Percentiles rank a stretch among this genome's conserved stretches.
Conservation (phyloP, 2,888 invertebrate species). For the Siphlonurus alternatus region DNA sequence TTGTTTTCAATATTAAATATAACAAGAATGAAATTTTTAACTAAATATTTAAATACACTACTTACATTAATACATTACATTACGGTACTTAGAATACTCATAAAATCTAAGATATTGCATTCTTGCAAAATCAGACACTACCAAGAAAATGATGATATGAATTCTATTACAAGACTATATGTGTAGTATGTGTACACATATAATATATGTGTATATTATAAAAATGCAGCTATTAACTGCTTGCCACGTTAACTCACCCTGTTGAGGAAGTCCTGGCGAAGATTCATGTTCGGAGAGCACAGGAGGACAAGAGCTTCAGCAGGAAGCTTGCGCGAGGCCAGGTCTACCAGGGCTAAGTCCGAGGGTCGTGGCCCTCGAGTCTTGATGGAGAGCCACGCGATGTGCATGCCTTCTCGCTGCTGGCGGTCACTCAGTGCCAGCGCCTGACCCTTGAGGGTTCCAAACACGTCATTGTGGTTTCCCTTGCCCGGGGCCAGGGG, state of each 20-base stretch:
- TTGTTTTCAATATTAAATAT: too few species aligned
- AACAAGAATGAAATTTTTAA: slow-evolving; percentile 1
- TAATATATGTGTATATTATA: too few species aligned
- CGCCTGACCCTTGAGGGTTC: slow-evolving; percentile 43
- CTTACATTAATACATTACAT: not conserved
- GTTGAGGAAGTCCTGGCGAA: slow-evolving; percentile 75
- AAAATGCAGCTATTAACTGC: too few species aligned
- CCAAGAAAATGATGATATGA: too few species aligned
- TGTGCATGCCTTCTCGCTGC: slow-evolving; percentile 47
- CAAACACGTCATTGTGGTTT: slow-evolving; percentile 36
- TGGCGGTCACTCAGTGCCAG: slow-evolving; percentile 43
- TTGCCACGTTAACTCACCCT: slow-evolving; percentile 49
- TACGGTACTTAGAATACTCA: too few species aligned
- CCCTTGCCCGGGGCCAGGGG: slow-evolving; percentile 45
- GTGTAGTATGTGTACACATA: too few species aligned
- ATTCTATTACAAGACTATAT: too few species aligned
- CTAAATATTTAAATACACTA: not conserved
- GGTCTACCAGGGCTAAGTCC: slow-evolving; percentile 44
- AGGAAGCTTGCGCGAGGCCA: slow-evolving; percentile 49
- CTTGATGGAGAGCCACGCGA: slow-evolving; percentile 50
- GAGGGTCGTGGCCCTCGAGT: slow-evolving; percentile 11
- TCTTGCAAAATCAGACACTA: too few species aligned
- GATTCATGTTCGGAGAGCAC: slow-evolving; percentile 45
- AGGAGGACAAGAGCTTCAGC: slow-evolving; percentile 56
- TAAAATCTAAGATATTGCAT: too few species aligned